These are phyloP conservation scores for Diploscapter pachys DNA, from an alignment of 1,140 invertebrate genomes.

Conservation along the genomic window DNA sequence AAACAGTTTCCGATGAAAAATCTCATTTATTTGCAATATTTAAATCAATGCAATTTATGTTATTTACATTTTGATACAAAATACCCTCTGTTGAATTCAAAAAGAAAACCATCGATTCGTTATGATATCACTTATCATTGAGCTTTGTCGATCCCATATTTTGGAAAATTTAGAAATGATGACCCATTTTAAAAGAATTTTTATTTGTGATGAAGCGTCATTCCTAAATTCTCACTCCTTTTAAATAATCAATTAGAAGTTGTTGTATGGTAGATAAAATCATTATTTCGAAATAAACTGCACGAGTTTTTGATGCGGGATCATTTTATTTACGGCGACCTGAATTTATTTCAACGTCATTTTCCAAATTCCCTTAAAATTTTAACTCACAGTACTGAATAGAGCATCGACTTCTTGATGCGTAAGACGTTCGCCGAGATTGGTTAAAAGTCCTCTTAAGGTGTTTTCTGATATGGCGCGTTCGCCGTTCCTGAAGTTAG, in stretches of 20 bases:
- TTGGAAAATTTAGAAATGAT: too few relatives aligned
- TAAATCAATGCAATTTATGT: too few relatives aligned
- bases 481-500: slow-evolving; percentile 8
- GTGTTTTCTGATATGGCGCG: slow-evolving; percentile 17
- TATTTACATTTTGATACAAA: too few relatives aligned
- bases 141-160: too few relatives aligned
- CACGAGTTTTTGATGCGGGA: slow-evolving; percentile 30
- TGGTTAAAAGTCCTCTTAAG: slow-evolving; percentile 14
- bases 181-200: too few relatives aligned
- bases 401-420: slow-evolving; percentile 16
- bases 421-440: slow-evolving; percentile 25
- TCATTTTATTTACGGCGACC: slow-evolving; percentile 24
- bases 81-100: too few relatives aligned
- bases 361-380: not conserved
- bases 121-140: too few relatives aligned
- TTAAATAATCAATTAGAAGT: too few relatives aligned
- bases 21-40: too few relatives aligned
- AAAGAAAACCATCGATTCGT: too few relatives aligned
- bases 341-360: slow-evolving; percentile 4
- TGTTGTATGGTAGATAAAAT: not conserved
- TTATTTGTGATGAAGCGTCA: too few relatives aligned
- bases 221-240: too few relatives aligned
- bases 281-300: slow-evolving; percentile 22
- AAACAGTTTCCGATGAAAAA: not conserved
- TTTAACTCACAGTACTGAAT: not conserved